Evolutionary conservation across 2,888 invertebrate species (phyloP), one percentile per base, ranked within the genome.

Genomic region (Pecten maximus): DNA sequence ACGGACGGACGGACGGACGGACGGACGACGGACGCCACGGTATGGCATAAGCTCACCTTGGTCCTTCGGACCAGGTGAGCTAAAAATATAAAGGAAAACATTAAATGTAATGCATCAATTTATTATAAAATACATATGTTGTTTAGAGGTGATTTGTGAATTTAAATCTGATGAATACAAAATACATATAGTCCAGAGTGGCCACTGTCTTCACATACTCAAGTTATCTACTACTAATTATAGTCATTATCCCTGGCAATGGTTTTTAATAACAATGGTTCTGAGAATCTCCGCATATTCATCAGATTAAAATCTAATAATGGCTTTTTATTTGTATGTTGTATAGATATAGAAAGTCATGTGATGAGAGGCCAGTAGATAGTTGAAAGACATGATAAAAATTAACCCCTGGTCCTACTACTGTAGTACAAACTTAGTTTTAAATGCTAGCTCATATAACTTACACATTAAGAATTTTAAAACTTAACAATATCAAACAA

Each of bases 401-500:
- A 6, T 50, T 50, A 50, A 2, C 50, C 16, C 2, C 19, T 16
- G 19, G 19, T 50, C 50, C 50, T 50, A 50, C 16, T 50, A 16
- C 16, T 16, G 19, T 16, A 50, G 19, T 16, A 50, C 8, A 50
- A 50, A 16, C 16, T 16, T 16, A 50, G 10, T 15, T 50, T 2
- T 50, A 2, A 23, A 23, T 35, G 8, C 74, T 28, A 2, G 19
- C 1, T 35, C 35, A 35, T 28, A 44, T 74, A 8, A 74, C 28
- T 35, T 74, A 35, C 0, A 74, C 74, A 28, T 74, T 35, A 8
- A 23, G 28, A 35, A 35, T 12, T 74, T 74, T 74, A 28, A 74
- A 74, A 74, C 74, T 74, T 74, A 74, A 74, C 74, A 74, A 35
- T 28, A 54, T 8, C 23, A 23, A 74, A 74, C 74, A 74, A 74